These are phyloP conservation scores for Epinotia nisella DNA, from an alignment of 2,888 invertebrate species.

Conservation along the genomic window DNA sequence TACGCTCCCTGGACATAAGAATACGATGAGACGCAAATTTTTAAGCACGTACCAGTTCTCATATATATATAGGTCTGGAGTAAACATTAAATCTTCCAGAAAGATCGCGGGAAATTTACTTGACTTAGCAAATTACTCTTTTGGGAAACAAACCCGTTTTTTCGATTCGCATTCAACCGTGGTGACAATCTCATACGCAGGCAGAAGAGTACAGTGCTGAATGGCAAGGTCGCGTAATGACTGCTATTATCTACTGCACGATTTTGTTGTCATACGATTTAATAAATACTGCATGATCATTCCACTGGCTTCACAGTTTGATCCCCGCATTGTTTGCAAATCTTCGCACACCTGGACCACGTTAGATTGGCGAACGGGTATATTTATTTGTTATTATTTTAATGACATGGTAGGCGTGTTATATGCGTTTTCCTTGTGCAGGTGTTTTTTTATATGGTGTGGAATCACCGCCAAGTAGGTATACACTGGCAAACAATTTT, in stretches of 20 bases:
- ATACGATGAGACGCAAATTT: background rate
- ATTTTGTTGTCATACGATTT: too few relatives aligned
- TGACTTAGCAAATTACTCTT: too few relatives aligned
- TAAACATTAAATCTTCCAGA: too few relatives aligned
- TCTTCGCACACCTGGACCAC: background rate
- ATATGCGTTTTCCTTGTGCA: constrained; percentile 11
- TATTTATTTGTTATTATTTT: constrained; percentile 25
- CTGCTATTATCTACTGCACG: too few relatives aligned
- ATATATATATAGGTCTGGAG: too few relatives aligned
- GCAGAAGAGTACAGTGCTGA: constrained; percentile 43
- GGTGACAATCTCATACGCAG: background rate
- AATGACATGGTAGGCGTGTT: constrained; percentile 7
- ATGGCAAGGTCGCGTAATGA: constrained; percentile 68
- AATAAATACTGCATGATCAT: constrained; percentile 57
- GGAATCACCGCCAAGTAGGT: too few relatives aligned
- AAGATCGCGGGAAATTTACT: too few relatives aligned
- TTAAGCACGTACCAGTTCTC: background rate
- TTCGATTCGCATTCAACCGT: background rate
- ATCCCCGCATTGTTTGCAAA: background rate
- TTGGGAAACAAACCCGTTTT: background rate
- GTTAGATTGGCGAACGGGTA: constrained; percentile 3
- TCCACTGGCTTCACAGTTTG: constrained; percentile 35
- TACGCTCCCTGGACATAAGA: too few relatives aligned
- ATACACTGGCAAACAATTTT: too few relatives aligned
- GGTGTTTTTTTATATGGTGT: background rate